phyloP scores from a whole-genome alignment of 2,797 vertebrate species.

The Hipposideros larvatus region DNA sequence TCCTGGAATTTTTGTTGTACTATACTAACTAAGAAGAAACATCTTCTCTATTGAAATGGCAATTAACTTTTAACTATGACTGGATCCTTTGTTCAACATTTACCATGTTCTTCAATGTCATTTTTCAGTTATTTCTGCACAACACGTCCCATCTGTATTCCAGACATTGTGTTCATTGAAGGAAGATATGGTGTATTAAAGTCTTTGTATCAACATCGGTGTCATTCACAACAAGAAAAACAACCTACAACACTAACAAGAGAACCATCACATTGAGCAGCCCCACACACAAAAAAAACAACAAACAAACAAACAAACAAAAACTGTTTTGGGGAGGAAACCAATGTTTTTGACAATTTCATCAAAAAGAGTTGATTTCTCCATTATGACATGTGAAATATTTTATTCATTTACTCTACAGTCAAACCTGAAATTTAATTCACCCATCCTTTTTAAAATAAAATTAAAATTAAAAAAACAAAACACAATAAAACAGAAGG shows the following conservation, averaged over 20 bases:
- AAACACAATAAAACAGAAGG: not conserved
- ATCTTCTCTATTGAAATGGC: not conserved
- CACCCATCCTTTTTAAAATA: not conserved
- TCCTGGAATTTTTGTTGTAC: not conserved
- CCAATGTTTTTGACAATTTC: not conserved
- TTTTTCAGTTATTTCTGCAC: not conserved
- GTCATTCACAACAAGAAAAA: not conserved
- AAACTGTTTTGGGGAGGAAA: not conserved
- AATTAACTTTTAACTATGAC: not conserved
- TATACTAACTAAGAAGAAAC: not conserved
- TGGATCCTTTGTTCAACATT: not conserved
- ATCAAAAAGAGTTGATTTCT: not conserved
- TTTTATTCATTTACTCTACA: not conserved
- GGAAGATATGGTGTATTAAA: not conserved
- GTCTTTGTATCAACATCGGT: not conserved
- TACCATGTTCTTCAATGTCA: not conserved
- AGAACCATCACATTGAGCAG: not conserved
- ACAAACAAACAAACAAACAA: not conserved
- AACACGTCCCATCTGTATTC: not conserved
- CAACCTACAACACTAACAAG: not conserved
- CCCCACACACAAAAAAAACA: not conserved
- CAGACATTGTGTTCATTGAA: not conserved
- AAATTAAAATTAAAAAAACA: not conserved
- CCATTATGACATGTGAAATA: not conserved
- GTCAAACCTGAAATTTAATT: not conserved